phyloP scores from a whole-genome alignment of 2,888 invertebrate species.

The Lasioglossum calceatum region DNA sequence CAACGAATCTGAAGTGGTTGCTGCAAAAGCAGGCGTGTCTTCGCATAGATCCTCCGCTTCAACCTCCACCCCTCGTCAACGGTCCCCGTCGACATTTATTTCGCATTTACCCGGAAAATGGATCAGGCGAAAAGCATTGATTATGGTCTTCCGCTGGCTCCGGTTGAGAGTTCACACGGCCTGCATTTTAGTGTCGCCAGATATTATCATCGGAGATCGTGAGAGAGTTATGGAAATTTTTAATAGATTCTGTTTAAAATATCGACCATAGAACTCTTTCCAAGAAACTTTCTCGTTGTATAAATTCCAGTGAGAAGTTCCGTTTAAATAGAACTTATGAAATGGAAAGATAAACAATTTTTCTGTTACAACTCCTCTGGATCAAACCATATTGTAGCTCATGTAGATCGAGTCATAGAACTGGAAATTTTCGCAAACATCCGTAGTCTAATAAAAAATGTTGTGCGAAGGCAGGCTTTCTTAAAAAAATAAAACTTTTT shows the following conservation, averaged over 20 bases:
- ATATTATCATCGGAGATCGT: neutral
- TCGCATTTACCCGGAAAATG: neutral
- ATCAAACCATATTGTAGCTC: too few species aligned
- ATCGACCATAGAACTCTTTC: neutral
- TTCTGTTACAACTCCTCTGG: neutral
- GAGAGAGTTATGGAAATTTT: neutral
- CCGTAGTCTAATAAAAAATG: too few species aligned
- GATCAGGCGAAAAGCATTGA: neutral
- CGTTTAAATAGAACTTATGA: too few species aligned
- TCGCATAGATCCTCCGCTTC: neutral
- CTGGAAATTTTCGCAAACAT: too few species aligned
- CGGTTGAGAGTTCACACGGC: neutral
- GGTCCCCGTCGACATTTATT: neutral
- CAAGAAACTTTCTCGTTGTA: too few species aligned
- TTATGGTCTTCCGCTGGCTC: neutral
- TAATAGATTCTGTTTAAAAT: neutral
- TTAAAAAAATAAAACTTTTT: too few species aligned
- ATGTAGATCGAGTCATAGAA: too few species aligned
- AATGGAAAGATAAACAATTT: too few species aligned
- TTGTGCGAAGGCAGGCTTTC: too few species aligned
- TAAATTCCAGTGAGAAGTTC: too few species aligned
- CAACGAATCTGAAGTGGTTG: conserved; percentile 54
- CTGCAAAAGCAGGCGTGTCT: conserved; percentile 22
- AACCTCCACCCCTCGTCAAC: neutral
- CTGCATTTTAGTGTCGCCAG: neutral